Evolutionary conservation across 2,888 invertebrate species (phyloP).

Genomic region (Sinelater perroti): DNA sequence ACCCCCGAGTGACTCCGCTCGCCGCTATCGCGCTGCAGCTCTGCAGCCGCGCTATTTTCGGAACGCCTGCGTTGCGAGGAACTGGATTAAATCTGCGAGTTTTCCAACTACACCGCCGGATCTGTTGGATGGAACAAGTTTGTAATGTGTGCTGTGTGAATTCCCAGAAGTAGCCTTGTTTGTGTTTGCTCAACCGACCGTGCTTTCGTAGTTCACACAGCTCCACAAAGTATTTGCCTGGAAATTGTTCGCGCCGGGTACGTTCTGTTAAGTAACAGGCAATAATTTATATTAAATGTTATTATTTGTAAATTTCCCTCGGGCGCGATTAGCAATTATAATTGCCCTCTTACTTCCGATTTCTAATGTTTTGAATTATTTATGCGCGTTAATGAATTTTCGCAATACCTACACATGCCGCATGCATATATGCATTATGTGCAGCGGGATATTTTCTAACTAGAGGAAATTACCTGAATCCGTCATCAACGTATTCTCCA

Average conservation of each 20-base stretch:
- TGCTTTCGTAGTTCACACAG: slow-evolving; percentile 35
- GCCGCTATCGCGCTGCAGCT: slow-evolving; percentile 7
- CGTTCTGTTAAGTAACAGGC: slow-evolving; percentile 14
- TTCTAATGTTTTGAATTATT: too few species aligned
- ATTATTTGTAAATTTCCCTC: background rate
- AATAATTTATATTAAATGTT: slow-evolving; percentile 5
- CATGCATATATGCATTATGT: too few species aligned
- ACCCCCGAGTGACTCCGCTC: slow-evolving; percentile 38
- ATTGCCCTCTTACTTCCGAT: slow-evolving; percentile 5
- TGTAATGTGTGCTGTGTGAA: slow-evolving; percentile 33
- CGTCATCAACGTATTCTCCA: too few species aligned
- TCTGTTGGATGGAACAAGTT: slow-evolving; percentile 29
- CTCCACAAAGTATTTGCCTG: slow-evolving; percentile 19
- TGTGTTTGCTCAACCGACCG: slow-evolving; percentile 40
- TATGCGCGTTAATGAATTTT: too few species aligned
- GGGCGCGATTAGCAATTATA: background rate
- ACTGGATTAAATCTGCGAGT: slow-evolving; percentile 32
- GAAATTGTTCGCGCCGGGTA: slow-evolving; percentile 27
- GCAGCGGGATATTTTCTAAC: too few species aligned
- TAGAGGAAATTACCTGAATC: too few species aligned
- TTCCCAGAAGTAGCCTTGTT: slow-evolving; percentile 40
- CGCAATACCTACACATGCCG: too few species aligned
- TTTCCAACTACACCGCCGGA: slow-evolving; percentile 27
- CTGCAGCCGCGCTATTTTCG: slow-evolving; percentile 25
- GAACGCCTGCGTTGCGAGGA: slow-evolving; percentile 15